These are phyloP conservation scores for Cisticola juncidis DNA, from an alignment of 2,113 vertebrate species.

Conservation along the genomic window DNA sequence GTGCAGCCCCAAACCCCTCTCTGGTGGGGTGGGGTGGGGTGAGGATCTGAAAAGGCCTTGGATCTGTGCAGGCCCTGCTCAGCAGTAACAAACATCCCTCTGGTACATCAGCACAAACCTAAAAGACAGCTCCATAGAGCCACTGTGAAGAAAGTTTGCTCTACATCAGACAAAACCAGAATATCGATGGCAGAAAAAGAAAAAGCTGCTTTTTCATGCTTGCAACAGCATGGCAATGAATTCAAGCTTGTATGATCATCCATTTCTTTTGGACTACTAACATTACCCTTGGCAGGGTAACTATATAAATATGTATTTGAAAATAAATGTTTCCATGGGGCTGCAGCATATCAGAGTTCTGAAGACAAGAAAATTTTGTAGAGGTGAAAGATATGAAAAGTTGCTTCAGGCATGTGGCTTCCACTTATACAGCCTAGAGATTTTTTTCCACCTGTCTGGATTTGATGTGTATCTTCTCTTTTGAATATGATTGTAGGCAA, in stretches of 20 bases:
- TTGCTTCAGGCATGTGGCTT: constrained; percentile 19
- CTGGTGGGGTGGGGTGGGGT: not conserved
- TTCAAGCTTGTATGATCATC: not conserved
- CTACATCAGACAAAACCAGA: not conserved
- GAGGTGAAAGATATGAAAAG: constrained; percentile 22
- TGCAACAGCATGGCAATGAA: not conserved
- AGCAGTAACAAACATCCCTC: not conserved
- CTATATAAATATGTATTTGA: not conserved
- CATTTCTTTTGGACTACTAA: not conserved
- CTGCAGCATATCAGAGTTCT: not conserved
- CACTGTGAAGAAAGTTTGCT: not conserved
- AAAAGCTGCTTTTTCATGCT: not conserved
- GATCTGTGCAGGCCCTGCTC: not conserved
- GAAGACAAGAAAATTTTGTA: not conserved
- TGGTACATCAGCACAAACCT: not conserved
- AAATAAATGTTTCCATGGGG: not conserved
- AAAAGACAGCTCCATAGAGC: not conserved
- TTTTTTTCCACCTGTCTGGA: constrained; percentile 19
- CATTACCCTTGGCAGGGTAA: not conserved
- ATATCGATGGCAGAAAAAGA: not conserved
- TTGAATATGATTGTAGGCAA: constrained; percentile 5
- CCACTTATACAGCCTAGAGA: not conserved
- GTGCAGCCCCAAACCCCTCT: fast-evolving
- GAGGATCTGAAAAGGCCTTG: not conserved
- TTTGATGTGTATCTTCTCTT: constrained; percentile 21